Base-by-base conservation (phyloP, 92 coral and sea anemone genomes). In the Porites evermanni region DNA sequence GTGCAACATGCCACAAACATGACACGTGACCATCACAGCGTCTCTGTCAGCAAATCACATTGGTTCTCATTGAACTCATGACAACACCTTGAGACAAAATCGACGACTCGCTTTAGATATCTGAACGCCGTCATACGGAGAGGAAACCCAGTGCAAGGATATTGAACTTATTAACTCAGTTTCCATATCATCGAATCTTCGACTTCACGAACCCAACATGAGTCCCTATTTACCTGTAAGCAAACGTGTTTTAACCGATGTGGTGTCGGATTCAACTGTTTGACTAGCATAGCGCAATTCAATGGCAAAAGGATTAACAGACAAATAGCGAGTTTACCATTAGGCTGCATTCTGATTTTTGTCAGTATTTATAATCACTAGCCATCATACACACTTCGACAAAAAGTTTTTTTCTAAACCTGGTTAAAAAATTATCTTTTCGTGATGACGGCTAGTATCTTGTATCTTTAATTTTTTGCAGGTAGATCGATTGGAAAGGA, bases 191-290 rank as follows among this genome's bases (percentile, higher is more conserved):
- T 81, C 85, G 53, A 75, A 26, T 8, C 24, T 67, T 29, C 38
- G 77, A 65, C 64, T 20, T 66, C 74, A 20, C 61, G 53, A 70
- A 54, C 23, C 47, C 29, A 50, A 58, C 52, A 69, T n/a, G 77
- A 53, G 56, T 75, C 32, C 64, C 53, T 70, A 67, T 71, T 63
- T 18, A 69, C 85, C 85, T 81, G 85, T 81, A 81, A 81, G 85
- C 85, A 54, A n/a, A 81, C 20, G 67, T 32, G 58, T 29, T 70
- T 70, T 38, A 38, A 58, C 12, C 21, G 11, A 51, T 56, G 44
- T 56, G 64, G n/a, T 9, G 54, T 70, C 20, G 58, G 32, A 20
- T 69, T 18, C 54, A 8, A 13, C 24, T 14, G 29, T 4, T 38
- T 38, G 47, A 38, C 47, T 38, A 38, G 47, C 47, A 7, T 38